Base-by-base conservation (phyloP, 2,113 vertebrate species). In the Murina feae region DNA sequence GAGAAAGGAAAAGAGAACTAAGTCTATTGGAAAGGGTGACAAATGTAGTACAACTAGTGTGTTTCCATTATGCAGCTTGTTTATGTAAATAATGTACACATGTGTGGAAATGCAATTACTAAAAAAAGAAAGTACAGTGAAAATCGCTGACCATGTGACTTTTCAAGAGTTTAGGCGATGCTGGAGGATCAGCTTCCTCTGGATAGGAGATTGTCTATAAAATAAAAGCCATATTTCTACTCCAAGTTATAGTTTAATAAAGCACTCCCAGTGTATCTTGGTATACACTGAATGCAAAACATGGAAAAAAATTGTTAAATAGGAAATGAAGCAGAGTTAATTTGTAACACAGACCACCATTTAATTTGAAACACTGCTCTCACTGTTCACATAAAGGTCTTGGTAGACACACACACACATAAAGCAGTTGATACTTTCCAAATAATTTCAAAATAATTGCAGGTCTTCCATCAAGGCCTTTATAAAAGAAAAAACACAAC, bases 1-100 rank as follows among this genome's bases (percentile, higher is more conserved):
- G n/a, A 60, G n/a, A 66, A 69, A 74, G 65, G 25, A 47, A 60
- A 51, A 68, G n/a, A 63, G 51, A 91, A n/a, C 63, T 72, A 96
- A 95, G 14, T 79, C 79, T 90, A 93, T 97, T 78, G 88, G 93
- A 95, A 96, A 93, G 93, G 83, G 51, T 90, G 88, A 83, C 88
- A 86, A 89, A 91, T 5, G 10, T 58, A 85, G 79, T 76, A 82
- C 96, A 96, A 89, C 93, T 89, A 89, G 90, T 89, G 71, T 69
- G 94, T 95, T 97, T 96, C 95, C 94, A 65, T 96, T 28, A 21
- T 65, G 44, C 86, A 94, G 76, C 80, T 96, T 94, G 91, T 96
- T 93, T 97, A 75, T 97, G 98, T 98, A 98, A 98, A 98, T 98
- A 98, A 97, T 96, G 97, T 97, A 91, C 97, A 91, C 97, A 75